Percentiles rank a stretch among this genome's conserved stretches.
These are phyloP conservation scores for Propithecus deckenii DNA, from an alignment of 2,797 vertebrate genomes.

Conservation along the genomic window DNA sequence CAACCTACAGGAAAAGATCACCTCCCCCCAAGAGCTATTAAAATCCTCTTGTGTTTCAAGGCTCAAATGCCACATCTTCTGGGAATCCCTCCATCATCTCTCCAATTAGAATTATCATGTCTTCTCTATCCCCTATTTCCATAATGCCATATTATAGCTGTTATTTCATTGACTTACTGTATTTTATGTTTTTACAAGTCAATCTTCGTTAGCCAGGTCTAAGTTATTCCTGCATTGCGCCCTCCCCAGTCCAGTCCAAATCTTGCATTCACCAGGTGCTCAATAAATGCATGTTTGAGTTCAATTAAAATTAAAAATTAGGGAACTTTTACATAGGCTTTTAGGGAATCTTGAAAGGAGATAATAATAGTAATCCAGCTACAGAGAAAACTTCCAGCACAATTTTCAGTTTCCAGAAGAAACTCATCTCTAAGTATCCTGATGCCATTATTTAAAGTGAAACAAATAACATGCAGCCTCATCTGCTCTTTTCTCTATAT, in stretches of 20 bases:
- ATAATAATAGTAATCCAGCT: background rate
- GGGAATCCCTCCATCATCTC: background rate
- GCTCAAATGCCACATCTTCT: background rate
- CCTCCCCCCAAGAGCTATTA: background rate
- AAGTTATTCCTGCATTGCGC: background rate
- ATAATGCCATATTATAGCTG: background rate
- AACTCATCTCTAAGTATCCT: background rate
- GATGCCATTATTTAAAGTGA: background rate
- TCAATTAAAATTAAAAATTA: background rate
- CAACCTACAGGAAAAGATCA: background rate
- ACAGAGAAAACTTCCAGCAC: background rate
- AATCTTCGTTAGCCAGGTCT: background rate
- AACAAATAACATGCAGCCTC: background rate
- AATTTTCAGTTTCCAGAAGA: background rate
- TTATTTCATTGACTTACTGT: background rate
- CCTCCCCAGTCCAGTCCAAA: background rate
- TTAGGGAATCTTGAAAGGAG: background rate
- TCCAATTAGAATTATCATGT: background rate
- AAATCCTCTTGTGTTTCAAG: slow-evolving; percentile 4
- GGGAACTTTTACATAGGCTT: background rate
- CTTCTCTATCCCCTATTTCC: background rate
- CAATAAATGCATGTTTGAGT: background rate
- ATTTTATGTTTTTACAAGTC: background rate
- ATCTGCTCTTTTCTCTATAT: background rate
- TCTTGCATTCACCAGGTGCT: background rate